phyloP scores from a whole-genome alignment of 2,797 vertebrate genomes.

The Hirundo rustica region DNA sequence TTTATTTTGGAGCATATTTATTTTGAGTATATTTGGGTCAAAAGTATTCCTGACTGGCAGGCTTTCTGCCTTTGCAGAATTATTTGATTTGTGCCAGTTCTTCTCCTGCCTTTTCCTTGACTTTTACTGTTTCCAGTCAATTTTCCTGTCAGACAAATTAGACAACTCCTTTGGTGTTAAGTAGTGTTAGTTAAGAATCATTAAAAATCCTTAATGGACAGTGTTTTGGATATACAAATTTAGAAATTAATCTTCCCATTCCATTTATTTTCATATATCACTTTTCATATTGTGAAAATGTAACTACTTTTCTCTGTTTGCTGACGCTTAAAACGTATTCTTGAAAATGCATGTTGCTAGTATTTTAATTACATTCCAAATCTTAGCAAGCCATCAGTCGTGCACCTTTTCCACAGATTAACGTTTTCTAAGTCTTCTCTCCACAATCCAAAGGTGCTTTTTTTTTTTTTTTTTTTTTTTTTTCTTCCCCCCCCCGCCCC shows the following conservation, averaged over 20 bases:
- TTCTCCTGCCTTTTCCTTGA: background rate
- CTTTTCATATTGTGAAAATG: background rate
- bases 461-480: background rate
- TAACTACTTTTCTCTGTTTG: background rate
- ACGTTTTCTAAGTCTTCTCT: background rate
- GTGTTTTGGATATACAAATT: background rate
- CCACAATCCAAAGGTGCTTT: background rate
- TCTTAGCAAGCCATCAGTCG: background rate
- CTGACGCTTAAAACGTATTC: background rate
- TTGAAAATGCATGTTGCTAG: background rate
- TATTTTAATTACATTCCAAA: background rate
- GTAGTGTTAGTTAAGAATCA: background rate
- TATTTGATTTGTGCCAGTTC: background rate
- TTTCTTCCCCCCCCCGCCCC: too few relatives aligned
- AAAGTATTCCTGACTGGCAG: background rate
- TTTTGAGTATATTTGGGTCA: background rate
- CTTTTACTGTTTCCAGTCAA: background rate
- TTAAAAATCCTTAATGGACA: background rate
- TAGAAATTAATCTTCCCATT: background rate
- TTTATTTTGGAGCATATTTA: background rate
- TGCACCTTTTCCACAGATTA: background rate
- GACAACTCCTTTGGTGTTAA: background rate
- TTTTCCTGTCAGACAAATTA: background rate
- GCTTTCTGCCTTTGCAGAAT: background rate
- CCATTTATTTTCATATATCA: background rate